phyloP scores from a whole-genome alignment of 2,888 invertebrate genomes.

The Oligia latruncula region DNA sequence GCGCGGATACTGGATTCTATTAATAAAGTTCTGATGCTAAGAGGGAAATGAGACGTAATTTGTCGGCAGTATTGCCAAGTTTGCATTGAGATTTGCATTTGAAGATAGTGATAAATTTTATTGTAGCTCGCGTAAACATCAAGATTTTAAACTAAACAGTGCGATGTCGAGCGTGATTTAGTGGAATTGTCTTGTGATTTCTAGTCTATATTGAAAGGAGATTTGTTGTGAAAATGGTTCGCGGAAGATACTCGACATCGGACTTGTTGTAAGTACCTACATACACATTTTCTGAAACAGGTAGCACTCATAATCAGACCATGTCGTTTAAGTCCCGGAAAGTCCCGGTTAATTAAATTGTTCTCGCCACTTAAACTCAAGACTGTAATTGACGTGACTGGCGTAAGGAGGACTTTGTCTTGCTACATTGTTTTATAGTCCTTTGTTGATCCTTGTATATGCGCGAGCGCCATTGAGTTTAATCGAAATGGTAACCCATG shows the following conservation, averaged over 20 bases:
- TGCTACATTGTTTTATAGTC: slow-evolving; percentile 35
- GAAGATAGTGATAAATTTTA: slow-evolving; percentile 81
- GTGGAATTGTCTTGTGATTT: slow-evolving; percentile 70
- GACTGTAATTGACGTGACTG: slow-evolving; percentile 41
- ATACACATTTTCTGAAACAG: slow-evolving; percentile 28
- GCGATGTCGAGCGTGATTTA: slow-evolving; percentile 77
- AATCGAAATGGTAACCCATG: slow-evolving; percentile 22
- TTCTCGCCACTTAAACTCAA: slow-evolving; percentile 30
- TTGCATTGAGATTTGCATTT: slow-evolving; percentile 83
- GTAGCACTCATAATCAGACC: slow-evolving; percentile 28
- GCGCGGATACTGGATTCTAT: slow-evolving; percentile 80
- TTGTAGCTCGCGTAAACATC: slow-evolving; percentile 79
- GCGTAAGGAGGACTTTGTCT: slow-evolving; percentile 40
- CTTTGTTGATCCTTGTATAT: slow-evolving; percentile 43
- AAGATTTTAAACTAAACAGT: slow-evolving; percentile 77
- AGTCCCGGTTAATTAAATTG: not conserved
- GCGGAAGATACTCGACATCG: slow-evolving; percentile 87
- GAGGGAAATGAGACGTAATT: slow-evolving; percentile 83
- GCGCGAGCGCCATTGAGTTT: slow-evolving; percentile 20
- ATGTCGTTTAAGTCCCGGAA: slow-evolving; percentile 27
- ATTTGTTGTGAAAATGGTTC: slow-evolving; percentile 82
- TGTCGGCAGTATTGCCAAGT: slow-evolving; percentile 83
- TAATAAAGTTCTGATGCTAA: slow-evolving; percentile 80
- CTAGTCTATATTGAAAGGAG: slow-evolving; percentile 68
- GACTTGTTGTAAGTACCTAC: slow-evolving; percentile 85